Base-by-base conservation (phyloP, 2,797 vertebrate genomes). In the Eurystomus glaucurus region DNA sequence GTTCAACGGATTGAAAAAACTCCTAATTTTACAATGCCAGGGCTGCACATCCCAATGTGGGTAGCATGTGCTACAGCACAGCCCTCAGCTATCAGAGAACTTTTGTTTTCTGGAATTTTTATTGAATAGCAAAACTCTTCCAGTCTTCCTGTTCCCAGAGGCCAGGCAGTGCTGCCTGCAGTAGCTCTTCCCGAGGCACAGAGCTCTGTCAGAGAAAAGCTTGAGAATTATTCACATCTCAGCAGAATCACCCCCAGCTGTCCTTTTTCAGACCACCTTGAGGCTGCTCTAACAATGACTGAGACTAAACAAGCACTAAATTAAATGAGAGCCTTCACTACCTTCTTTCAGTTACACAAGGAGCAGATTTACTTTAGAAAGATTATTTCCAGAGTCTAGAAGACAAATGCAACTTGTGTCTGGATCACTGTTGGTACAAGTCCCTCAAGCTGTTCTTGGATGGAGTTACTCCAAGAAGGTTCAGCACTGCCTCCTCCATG, bases 391-490 rank as follows among this genome's bases (percentile, higher is more conserved):
- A 78, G 66, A 95, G 46, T 19, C 62, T 88, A 62, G 35, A 77
- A 95, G 71, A 85, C 33, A 79, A 92, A 85, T 19, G 35, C 21
- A 69, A 57, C 57, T 83, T 61, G 48, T 64, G 79, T 84, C 85
- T 96, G 83, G 54, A 90, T 88, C 54, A 31, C 41, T 88, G 25
- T 51, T 85, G 60, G 43, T 88, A 74, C 10, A 4, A 52, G 74
- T 31, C 87, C 29, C 85, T 96, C 80, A 90, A 95, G 90, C 94
- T 96, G 94, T 94, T 97, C 77, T 64, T 77, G 58, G 45, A 93
- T 94, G 90, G 93, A 96, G 72, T 52, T 45, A 14, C 74, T 97
- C 85, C 92, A 97, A 76, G 65, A 94, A 66, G 70, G 83, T 88
- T 94, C 91, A 88, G 62, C 33, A 26, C 33, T 85, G 85, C 75